Percentiles rank a stretch among this genome's conserved stretches.
phyloP scores from a whole-genome alignment of 2,888 invertebrate species.

The Dyspetes luteomarginatus region DNA sequence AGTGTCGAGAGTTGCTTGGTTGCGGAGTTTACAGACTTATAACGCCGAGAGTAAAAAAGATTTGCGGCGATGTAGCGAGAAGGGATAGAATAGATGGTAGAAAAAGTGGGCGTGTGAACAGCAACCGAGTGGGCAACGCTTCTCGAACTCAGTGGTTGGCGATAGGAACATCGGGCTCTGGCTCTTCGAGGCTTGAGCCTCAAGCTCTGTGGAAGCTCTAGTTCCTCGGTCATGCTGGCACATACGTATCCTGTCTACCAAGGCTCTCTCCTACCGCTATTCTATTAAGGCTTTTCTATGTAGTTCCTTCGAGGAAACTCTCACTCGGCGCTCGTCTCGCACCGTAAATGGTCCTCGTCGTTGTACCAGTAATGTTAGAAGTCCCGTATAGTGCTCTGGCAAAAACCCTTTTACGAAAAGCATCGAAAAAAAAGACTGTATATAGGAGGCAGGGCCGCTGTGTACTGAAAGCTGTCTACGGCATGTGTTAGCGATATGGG shows the following conservation, averaged over 20 bases:
- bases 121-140: conserved; percentile 19
- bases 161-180: conserved; percentile 44
- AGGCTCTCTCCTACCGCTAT: background rate
- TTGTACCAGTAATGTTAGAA: conserved; percentile 22
- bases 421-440: conserved; percentile 34
- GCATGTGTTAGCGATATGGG: conserved; percentile 19
- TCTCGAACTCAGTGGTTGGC: conserved; percentile 36
- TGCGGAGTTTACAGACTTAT: conserved; percentile 4
- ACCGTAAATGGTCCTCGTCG: conserved; percentile 32
- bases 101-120: conserved; percentile 19
- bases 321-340: conserved; percentile 40
- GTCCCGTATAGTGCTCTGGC: conserved; percentile 10
- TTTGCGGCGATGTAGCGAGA: conserved; percentile 8
- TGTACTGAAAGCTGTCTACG: no score
- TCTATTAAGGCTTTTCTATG: background rate
- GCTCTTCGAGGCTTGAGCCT: conserved; percentile 15
- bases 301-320: conserved; percentile 34
- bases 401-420: conserved; percentile 52
- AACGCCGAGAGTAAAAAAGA: conserved; percentile 5
- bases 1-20: background rate
- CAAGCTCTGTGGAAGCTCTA: conserved; percentile 22
- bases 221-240: conserved; percentile 26
- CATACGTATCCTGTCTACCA: conserved; percentile 41
- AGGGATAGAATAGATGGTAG: conserved; percentile 7
- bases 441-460: no score